Base-by-base conservation (phyloP, 1,140 invertebrate species). In the Antheraea pernyi region DNA sequence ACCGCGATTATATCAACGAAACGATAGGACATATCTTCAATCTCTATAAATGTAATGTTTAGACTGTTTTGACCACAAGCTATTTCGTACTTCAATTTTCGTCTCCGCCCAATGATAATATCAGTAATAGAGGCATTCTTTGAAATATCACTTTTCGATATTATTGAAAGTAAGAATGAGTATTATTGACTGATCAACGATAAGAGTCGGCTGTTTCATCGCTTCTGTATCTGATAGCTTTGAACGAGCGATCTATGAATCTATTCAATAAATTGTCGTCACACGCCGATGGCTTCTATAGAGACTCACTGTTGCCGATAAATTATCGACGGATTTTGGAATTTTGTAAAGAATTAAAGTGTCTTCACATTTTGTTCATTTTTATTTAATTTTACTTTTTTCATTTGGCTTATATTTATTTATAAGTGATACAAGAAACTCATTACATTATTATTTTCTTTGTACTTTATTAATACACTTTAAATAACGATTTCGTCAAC, bases 201-300 rank as follows among this genome's bases (percentile, higher is more conserved):
- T 88, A 88, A 62, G 77, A 85, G 87, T 84, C 78, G 69, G 76
- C 46, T 16, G 73, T 84, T 79, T 83, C 82, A 84, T 80, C 76
- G 78, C 76, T 72, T 79, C 85, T 82, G 79, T 85, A 76, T 61
- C 67, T 71, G 76, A 73, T 59, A 8, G 53, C 76, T 80, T 80
- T 82, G 80, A 75, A 72, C 78, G 19, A 13, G 39, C 65, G 75
- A 79, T 77, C 72, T 61, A 46, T 67, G 63, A 63, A 59, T 63
- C 62, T 74, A 53, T 53, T 53, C 9, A 53, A 53, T 16, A 53
- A 53, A 16, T 53, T 53, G 16, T 53, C 46, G 46, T 53, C 11
- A 4, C 39, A 42, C 11, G 61, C 53, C 39, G 69, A 70, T 65
- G 65, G 59, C 46, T 74, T 59, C 65, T 46, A 66, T 39, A 46